Base-by-base conservation (phyloP, 2,797 vertebrate species). In the Chiroxiphia lanceolata region DNA sequence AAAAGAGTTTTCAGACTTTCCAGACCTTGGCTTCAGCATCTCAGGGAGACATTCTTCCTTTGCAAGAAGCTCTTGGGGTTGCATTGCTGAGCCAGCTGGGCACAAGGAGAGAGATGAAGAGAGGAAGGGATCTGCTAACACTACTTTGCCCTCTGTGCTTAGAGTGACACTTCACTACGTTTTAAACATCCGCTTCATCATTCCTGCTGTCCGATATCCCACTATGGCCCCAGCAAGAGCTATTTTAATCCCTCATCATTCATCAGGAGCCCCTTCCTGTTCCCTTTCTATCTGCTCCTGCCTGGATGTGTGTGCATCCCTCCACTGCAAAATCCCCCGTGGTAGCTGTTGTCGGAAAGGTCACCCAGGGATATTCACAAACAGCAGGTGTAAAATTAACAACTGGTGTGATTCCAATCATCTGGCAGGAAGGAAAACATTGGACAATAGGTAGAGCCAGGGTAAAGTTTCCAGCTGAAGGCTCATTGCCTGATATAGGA, bases 171-270 rank as follows among this genome's bases (percentile, higher is more conserved):
- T 94, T 97, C 11, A 2, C 85, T 95, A 83, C 80, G 90, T 93
- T 97, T 95, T 83, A 89, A 96, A 97, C 97, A 97, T 97, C 96
- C 91, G 83, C 84, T 95, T 84, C 94, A 72, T 69, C 91, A 63
- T 91, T 93, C 93, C 93, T 90, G 88, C 83, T 54, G 64, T 42
- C 95, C 95, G 75, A 36, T 81, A 94, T 95, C 95, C 94, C 93
- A 88, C 86, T 20, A 63, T 68, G 85, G 96, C 93, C 94, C 75
- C 82, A 94, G 87, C 80, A 79, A 64, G 90, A 94, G 95, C 93
- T 97, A 97, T 97, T 97, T 97, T 96, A 96, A 97, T 97, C 93
- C 78, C 95, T 84, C 76, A 63, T 97, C 95, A 89, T 96, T 97
- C 95, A 97, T 94, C 93, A 8, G 77, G 90, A 89, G 93, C 91